phyloP scores from a whole-genome alignment of 2,888 invertebrate genomes.

The Odiellus spinosus region DNA sequence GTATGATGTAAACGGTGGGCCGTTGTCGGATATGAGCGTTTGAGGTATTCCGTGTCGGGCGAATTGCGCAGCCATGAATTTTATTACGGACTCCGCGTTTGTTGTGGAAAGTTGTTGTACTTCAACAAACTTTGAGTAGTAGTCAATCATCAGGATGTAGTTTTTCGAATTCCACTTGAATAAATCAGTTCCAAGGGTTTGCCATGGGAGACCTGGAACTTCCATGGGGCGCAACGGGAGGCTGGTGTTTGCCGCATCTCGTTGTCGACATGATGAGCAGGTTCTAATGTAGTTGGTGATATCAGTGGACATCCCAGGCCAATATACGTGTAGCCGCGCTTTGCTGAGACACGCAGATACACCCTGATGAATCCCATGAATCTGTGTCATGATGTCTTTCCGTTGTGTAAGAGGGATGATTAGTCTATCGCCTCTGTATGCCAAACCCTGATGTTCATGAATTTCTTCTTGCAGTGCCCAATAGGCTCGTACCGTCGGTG shows the following conservation, averaged over 20 bases:
- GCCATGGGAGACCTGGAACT: conserved; percentile 4
- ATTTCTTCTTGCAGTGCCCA: conserved; percentile 5
- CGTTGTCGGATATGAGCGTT: not conserved
- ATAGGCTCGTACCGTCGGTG: not conserved
- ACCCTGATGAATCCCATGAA: conserved; percentile 2
- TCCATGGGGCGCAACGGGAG: not conserved
- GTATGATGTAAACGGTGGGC: conserved; percentile 2
- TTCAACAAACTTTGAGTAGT: conserved; percentile 5
- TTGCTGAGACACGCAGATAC: conserved; percentile 2
- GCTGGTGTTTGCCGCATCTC: conserved; percentile 1
- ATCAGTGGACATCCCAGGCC: conserved; percentile 2
- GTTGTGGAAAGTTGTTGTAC: not conserved
- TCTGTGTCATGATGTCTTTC: not conserved
- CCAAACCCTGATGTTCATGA: conserved; percentile 1
- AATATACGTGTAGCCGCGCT: conserved; percentile 4
- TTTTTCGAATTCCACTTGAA: not conserved
- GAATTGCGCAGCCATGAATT: conserved; percentile 1
- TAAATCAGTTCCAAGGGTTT: conserved; percentile 1
- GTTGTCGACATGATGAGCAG: conserved; percentile 1
- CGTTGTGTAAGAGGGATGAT: not conserved
- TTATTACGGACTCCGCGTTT: conserved; percentile 2
- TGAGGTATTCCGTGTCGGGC: conserved; percentile 2
- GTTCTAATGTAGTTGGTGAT: not conserved
- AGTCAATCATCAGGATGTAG: conserved; percentile 4
- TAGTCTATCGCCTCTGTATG: conserved; percentile 3